Percentiles rank a stretch among this genome's conserved stretches.
Evolutionary conservation across 2,888 invertebrate species (phyloP).

Genomic region (Tholera decimalis): DNA sequence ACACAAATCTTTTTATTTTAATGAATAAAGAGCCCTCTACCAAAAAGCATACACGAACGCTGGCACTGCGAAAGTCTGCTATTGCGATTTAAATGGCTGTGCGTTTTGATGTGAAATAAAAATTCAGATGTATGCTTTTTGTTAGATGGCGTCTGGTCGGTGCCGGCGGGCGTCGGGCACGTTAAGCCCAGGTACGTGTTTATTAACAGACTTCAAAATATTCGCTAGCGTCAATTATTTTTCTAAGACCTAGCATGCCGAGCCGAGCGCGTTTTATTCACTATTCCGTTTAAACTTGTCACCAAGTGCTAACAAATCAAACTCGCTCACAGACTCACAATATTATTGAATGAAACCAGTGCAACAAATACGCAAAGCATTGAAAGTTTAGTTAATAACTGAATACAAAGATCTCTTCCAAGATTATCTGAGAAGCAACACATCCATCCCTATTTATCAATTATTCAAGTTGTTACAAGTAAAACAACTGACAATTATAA

Average conservation of each 20-base stretch:
- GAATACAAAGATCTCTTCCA: neutral
- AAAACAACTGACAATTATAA: neutral
- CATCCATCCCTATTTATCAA: neutral
- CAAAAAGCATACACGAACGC: slow-evolving; percentile 81
- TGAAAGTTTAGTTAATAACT: neutral
- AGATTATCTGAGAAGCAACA: neutral
- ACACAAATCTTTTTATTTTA: slow-evolving; percentile 3
- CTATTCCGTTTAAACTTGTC: neutral
- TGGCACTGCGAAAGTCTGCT: slow-evolving; percentile 79
- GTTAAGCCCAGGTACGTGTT: slow-evolving; percentile 65
- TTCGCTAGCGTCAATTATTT: slow-evolving; percentile 28
- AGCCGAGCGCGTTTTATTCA: neutral
- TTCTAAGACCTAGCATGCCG: slow-evolving; percentile 6
- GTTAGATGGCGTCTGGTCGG: slow-evolving; percentile 79
- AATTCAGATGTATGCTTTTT: slow-evolving; percentile 83
- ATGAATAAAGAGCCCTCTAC: slow-evolving; percentile 58
- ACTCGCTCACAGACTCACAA: neutral
- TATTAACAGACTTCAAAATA: slow-evolving; percentile 30
- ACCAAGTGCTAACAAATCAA: neutral
- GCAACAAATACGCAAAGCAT: neutral
- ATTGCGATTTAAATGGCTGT: slow-evolving; percentile 84
- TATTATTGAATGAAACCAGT: slow-evolving; percentile 1
- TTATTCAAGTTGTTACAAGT: neutral
- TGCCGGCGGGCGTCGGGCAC: slow-evolving; percentile 41
- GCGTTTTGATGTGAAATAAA: slow-evolving; percentile 77